Conservation (phyloP, 2,888 invertebrate genomes). For the Erebia ligea region DNA sequence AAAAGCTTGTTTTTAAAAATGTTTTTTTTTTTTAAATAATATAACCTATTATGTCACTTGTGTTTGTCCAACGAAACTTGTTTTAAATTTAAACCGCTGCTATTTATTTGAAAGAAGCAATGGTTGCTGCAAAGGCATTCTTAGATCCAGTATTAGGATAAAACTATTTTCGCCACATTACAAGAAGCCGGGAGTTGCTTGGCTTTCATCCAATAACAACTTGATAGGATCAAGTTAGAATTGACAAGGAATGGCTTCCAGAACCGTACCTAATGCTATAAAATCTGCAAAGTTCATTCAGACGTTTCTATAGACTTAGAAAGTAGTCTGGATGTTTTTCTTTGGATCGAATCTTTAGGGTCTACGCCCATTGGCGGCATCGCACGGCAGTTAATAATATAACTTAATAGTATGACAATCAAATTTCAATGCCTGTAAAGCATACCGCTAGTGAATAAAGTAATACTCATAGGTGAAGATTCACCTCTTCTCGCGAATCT, state of each 20-base stretch:
- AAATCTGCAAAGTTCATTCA: slow-evolving; percentile 24
- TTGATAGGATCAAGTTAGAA: slow-evolving; percentile 43
- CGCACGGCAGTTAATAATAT: too few species aligned
- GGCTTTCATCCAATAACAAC: slow-evolving; percentile 41
- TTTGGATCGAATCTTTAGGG: background rate
- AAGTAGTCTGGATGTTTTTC: background rate
- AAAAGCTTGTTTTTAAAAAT: too few species aligned
- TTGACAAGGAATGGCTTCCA: slow-evolving; percentile 41
- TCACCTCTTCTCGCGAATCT: too few species aligned
- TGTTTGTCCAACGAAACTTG: too few species aligned
- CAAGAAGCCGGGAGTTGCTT: slow-evolving; percentile 37
- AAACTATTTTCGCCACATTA: slow-evolving; percentile 41
- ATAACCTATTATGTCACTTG: too few species aligned
- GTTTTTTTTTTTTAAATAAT: too few species aligned
- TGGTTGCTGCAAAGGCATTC: slow-evolving; percentile 14
- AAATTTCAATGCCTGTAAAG: too few species aligned
- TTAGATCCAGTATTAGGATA: slow-evolving; percentile 33
- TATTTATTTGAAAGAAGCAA: background rate
- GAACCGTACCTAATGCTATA: slow-evolving; percentile 29
- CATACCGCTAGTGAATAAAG: too few species aligned
- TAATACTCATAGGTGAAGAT: too few species aligned
- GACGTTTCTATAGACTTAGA: background rate
- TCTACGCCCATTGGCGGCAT: too few species aligned
- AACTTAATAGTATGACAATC: too few species aligned
- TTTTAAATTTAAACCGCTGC: too few species aligned